Percentiles rank a stretch among this genome's conserved stretches.
Conservation (phyloP, 2,797 vertebrate species). For the Lateolabrax maculatus region DNA sequence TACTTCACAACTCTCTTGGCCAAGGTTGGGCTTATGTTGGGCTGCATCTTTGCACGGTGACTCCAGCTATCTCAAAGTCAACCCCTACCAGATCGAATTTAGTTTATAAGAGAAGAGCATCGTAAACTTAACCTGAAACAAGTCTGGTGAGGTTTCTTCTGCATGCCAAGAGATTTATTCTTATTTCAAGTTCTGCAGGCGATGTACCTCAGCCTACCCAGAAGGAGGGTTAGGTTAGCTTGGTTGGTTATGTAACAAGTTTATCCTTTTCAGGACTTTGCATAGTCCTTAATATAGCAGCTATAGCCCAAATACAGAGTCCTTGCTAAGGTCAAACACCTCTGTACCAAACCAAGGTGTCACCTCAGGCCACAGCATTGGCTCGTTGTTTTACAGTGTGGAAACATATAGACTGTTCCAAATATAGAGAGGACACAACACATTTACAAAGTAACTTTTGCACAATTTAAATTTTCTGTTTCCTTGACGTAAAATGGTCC, state of each 20-base stretch:
- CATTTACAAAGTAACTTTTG: not conserved
- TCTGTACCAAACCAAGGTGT: conserved; percentile 23
- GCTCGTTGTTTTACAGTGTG: not conserved
- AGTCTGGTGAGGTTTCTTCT: not conserved
- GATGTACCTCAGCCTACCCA: conserved; percentile 36
- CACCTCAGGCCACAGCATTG: conserved; percentile 6
- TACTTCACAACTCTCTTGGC: not conserved
- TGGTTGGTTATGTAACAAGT: conserved; percentile 62
- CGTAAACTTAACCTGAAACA: not conserved
- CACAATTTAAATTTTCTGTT: not conserved
- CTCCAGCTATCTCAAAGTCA: not conserved
- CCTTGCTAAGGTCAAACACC: conserved; percentile 39
- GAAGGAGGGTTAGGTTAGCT: conserved; percentile 45
- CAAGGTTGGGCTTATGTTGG: not conserved
- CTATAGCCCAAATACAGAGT: conserved; percentile 33
- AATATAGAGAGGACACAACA: not conserved
- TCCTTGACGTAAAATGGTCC: not conserved
- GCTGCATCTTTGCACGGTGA: not conserved
- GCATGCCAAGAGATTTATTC: conserved; percentile 47
- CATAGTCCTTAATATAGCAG: conserved; percentile 57
- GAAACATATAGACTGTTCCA: not conserved
- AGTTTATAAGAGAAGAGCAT: not conserved
- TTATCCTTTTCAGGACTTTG: conserved; percentile 59
- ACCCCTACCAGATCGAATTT: not conserved
- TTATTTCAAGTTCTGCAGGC: conserved; percentile 46